Percentiles rank a stretch among this genome's conserved stretches.
These are phyloP conservation scores for Agrilus planipennis DNA, from an alignment of 1,140 invertebrate species.

Conservation along the genomic window DNA sequence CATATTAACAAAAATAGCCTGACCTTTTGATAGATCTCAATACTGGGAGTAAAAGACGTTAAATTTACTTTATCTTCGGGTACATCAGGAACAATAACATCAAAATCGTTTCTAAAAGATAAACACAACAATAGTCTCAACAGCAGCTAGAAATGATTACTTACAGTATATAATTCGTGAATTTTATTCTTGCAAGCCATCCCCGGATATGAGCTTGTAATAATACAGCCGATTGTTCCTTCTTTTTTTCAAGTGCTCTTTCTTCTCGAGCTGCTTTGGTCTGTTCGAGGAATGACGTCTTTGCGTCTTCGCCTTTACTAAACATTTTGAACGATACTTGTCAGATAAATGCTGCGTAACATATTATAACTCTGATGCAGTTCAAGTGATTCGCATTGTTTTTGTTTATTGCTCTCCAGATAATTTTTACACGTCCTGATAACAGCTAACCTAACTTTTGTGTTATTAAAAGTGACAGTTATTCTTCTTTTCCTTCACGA, in stretches of 20 bases:
- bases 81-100: conserved; percentile 42
- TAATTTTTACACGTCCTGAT: too few relatives aligned
- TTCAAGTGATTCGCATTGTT: too few relatives aligned
- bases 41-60: conserved; percentile 46
- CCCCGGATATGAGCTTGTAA: conserved; percentile 63
- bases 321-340: conserved; percentile 47
- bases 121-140: background rate
- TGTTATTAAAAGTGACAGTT: too few relatives aligned
- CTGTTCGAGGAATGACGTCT: conserved; percentile 60
- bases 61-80: conserved; percentile 37
- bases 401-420: too few relatives aligned
- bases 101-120: conserved; percentile 56
- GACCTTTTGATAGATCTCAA: conserved; percentile 58
- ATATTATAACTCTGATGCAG: too few relatives aligned
- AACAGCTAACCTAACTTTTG: too few relatives aligned
- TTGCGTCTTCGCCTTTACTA: conserved; percentile 44
- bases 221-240: conserved; percentile 53
- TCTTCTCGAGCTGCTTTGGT: conserved; percentile 79
- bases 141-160: conserved; percentile 21
- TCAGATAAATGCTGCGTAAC: too few relatives aligned
- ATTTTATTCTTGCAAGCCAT: conserved; percentile 52
- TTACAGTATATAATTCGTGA: conserved; percentile 49
- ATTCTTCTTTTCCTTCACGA: too few relatives aligned
- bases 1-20: conserved; percentile 60
- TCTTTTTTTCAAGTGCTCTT: conserved; percentile 67